Evolutionary conservation across 2,113 vertebrate species (phyloP), one percentile per base, ranked within the genome.

Genomic region (Triplophysa rosa): DNA sequence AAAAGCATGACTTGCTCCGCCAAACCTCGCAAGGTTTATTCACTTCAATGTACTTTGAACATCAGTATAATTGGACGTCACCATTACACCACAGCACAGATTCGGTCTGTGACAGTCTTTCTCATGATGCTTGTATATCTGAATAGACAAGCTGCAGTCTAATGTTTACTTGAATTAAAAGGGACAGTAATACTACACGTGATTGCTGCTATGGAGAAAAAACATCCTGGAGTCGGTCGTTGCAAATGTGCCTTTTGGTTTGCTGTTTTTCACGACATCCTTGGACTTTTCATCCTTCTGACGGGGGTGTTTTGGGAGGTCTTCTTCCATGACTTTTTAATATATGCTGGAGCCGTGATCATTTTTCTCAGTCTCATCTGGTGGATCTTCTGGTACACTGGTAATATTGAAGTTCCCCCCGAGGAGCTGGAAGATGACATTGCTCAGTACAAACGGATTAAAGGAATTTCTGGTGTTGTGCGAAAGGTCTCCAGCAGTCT

Each of bases 311-410:
- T 97, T 42, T 89, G 88, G 42, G 85, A 92, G 37, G 80, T 94
- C 10, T 84, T 85, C 7, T 91, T 94, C 87, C 92, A 94, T 14
- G 97, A 98, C 83, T 80, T 97, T 84, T 91, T 95, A 23, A 91
- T 98, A 78, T 98, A 97, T 67, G 88, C 85, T 26, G 96, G 96
- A 5, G 91, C 94, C 63, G 93, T 96, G 77, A 81, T 95, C 81
- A 92, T 97, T 87, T 96, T 98, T 89, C 82, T 97, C 84, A 96
- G 96, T 87, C 92, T 98, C 52, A 90, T 97, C 79, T 97, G 96
- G 95, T 98, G 96, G 96, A 89, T 98, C 77, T 96, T 96, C 90
- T 98, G 97, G 97, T 97, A 94, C 91, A 90, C 92, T 0, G 95
- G 95, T 68, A 98, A 98, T 92, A 92, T 97, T 42, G 95, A 97